Percentiles rank a stretch among this genome's conserved stretches.
Conservation (phyloP, 2,797 vertebrate genomes). For the Cichlasoma orientale region DNA sequence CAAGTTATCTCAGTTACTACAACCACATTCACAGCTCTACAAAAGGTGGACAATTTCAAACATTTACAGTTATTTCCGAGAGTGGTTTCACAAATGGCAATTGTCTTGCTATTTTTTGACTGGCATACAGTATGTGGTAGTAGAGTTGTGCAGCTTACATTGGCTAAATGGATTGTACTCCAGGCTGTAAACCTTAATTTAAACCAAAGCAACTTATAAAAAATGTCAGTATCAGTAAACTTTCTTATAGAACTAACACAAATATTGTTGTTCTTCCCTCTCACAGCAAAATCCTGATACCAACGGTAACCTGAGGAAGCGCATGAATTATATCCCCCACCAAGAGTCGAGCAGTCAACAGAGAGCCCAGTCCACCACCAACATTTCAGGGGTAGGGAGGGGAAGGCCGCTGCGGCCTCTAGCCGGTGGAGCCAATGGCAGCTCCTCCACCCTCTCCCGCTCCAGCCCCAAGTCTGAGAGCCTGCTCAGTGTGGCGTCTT, state of each 20-base stretch:
- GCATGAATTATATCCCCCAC: conserved; percentile 85
- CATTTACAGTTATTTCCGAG: no score
- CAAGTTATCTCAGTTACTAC: no score
- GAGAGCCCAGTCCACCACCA: conserved; percentile 83
- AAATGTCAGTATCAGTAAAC: not conserved
- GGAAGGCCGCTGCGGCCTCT: conserved; percentile 70
- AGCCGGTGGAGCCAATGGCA: conserved; percentile 72
- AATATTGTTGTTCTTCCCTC: conserved; percentile 9
- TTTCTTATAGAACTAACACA: not conserved
- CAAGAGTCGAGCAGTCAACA: conserved; percentile 80
- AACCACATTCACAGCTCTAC: no score
- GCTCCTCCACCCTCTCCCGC: conserved; percentile 82
- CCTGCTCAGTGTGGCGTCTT: conserved; percentile 80
- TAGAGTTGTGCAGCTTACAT: no score
- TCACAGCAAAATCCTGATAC: conserved; percentile 86
- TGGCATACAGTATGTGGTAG: no score
- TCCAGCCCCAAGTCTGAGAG: conserved; percentile 91
- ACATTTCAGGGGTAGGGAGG: conserved; percentile 66
- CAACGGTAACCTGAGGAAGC: conserved; percentile 93
- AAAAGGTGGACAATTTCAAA: no score
- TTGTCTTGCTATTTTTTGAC: no score
- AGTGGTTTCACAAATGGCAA: no score
- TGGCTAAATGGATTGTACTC: not conserved
- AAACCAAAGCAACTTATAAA: not conserved
- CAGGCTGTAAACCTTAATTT: not conserved